Percentiles rank a stretch among this genome's conserved stretches.
Conservation (phyloP, 2,888 invertebrate genomes). For the Pedicia rivosa region DNA sequence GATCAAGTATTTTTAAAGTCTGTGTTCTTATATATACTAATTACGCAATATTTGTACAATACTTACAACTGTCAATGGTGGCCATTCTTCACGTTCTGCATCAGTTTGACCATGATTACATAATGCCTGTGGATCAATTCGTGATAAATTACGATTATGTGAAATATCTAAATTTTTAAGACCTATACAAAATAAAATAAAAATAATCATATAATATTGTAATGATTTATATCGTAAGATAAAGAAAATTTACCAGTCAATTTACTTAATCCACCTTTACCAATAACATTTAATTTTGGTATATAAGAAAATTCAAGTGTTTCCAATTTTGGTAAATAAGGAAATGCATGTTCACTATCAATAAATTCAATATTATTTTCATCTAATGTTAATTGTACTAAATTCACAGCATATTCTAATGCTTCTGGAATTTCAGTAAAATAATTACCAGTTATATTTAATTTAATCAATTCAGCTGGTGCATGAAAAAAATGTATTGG, state of each 20-base stretch:
- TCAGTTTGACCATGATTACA: constrained; percentile 31
- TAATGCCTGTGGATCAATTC: constrained; percentile 46
- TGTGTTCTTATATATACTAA: too few species aligned
- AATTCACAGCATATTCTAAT: constrained; percentile 39
- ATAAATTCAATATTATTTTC: constrained; percentile 50
- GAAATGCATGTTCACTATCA: constrained; percentile 37
- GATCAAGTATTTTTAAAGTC: too few species aligned
- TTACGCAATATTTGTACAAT: constrained; percentile 1
- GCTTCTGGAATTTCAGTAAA: constrained; percentile 42
- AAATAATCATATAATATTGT: not conserved
- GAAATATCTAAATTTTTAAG: constrained; percentile 42
- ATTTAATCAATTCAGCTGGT: constrained; percentile 41
- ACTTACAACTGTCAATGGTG: constrained; percentile 43
- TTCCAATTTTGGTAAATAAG: constrained; percentile 40
- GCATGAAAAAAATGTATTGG: constrained; percentile 52
- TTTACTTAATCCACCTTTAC: constrained; percentile 36
- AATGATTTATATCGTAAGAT: too few species aligned
- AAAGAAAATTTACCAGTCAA: constrained; percentile 27
- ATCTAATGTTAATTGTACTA: constrained; percentile 46
- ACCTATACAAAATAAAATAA: constrained; percentile 14
- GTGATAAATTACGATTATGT: constrained; percentile 42
- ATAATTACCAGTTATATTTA: constrained; percentile 52
- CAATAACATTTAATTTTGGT: constrained; percentile 40
- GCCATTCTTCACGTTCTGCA: constrained; percentile 40
- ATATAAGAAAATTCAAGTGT: constrained; percentile 54